A percentile compares a stretch with the other conserved stretches of the same genome.
Conservation (phyloP, 2,888 invertebrate genomes). For the Lapara coniferarum region DNA sequence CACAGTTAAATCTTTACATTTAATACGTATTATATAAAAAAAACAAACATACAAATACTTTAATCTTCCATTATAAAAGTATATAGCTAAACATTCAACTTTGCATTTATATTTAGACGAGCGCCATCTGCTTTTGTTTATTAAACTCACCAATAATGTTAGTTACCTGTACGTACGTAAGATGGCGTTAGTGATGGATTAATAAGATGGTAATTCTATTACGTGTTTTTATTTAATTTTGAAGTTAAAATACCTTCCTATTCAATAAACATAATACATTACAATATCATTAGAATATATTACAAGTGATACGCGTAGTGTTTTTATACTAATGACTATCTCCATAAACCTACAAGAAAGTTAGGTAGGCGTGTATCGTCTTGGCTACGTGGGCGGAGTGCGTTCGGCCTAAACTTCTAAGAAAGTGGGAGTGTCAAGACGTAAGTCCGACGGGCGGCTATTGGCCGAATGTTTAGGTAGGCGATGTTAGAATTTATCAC, state of each 20-base stretch:
- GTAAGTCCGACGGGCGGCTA: slow-evolving; percentile 48
- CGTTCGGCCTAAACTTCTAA: slow-evolving; percentile 60
- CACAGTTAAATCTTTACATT: too few relatives aligned
- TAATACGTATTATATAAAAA: too few relatives aligned
- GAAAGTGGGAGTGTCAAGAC: slow-evolving; percentile 71
- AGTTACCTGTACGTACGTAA: not conserved
- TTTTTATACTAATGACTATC: too few relatives aligned
- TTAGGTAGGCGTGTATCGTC: slow-evolving; percentile 37
- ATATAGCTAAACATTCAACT: too few relatives aligned
- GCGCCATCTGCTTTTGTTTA: slow-evolving; percentile 3
- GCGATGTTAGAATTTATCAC: slow-evolving; percentile 9
- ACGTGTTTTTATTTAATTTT: not conserved
- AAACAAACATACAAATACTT: too few relatives aligned
- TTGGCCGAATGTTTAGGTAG: slow-evolving; percentile 47
- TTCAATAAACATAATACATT: too few relatives aligned
- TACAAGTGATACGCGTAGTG: too few relatives aligned
- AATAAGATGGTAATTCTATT: too few relatives aligned
- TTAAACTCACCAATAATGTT: not conserved
- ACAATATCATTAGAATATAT: too few relatives aligned
- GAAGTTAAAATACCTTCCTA: too few relatives aligned
- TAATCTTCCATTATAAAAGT: too few relatives aligned
- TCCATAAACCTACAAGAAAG: not conserved
- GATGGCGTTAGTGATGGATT: slow-evolving; percentile 3
- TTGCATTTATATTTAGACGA: too few relatives aligned
- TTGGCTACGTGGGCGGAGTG: slow-evolving; percentile 49